Evolutionary conservation across 2,113 vertebrate genomes (phyloP).

Genomic region (Picathartes gymnocephalus): DNA sequence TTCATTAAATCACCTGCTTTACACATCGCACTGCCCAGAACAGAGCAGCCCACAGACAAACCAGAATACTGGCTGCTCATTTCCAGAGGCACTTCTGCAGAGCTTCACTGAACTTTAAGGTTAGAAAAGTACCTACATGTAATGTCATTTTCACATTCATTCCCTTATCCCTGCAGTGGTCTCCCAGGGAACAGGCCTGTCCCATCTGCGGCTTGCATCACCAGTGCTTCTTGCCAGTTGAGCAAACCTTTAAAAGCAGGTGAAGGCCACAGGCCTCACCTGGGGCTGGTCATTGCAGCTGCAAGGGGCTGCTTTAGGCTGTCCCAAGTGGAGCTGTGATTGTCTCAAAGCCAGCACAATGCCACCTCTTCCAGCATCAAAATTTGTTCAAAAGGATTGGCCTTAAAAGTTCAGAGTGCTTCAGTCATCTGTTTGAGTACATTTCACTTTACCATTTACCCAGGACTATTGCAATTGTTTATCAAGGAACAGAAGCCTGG

Average conservation of each 20-base stretch:
- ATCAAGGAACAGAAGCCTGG: neutral
- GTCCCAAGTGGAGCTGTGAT: neutral
- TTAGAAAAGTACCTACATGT: neutral
- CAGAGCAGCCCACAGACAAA: neutral
- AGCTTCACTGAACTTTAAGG: neutral
- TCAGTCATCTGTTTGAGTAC: neutral
- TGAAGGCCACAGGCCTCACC: neutral
- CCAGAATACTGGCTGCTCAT: neutral
- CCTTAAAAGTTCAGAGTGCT: neutral
- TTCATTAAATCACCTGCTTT: neutral
- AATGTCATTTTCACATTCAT: neutral
- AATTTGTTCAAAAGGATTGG: neutral
- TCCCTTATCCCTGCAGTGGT: neutral
- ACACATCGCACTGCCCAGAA: neutral
- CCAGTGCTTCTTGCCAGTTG: neutral
- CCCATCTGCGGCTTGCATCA: neutral
- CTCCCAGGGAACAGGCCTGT: neutral
- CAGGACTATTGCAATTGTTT: neutral
- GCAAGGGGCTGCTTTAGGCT: neutral
- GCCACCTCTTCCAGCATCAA: neutral
- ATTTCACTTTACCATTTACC: neutral
- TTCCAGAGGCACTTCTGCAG: neutral
- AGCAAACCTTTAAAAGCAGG: neutral
- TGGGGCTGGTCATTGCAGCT: neutral
- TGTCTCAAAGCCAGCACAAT: fast-evolving